Evolutionary conservation across 2,888 invertebrate genomes (phyloP), one percentile per base, ranked within the genome.

Genomic region (Drosophila aldrichi): DNA sequence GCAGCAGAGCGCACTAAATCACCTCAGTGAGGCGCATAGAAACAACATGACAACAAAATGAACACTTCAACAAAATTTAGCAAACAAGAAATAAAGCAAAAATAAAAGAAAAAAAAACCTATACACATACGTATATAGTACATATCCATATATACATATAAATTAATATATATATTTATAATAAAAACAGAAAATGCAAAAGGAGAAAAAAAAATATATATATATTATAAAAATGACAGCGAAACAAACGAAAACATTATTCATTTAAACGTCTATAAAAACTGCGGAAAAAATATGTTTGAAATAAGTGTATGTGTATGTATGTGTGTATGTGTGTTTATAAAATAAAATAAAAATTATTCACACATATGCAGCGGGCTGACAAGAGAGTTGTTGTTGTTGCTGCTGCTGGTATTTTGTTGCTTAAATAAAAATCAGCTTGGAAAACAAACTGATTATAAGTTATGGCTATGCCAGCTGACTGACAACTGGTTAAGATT

Each of bases 31-130:
- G 74, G 70, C 89, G 88, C 89, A 80, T 88, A 72, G 83, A 80
- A 86, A 90, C 86, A 88, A 88, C 89, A 79, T 90, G 90, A 88
- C 83, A 87, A 87, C 89, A 86, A 87, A 87, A 90, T 88, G 88
- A 90, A 73, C 87, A 80, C 80, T 86, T 85, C 88, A 85, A 81
- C 90, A 72, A 88, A 78, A 84, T 77, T 82, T 65, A 72, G 74
- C 74, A 64, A 63, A 25, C 80, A 79, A 76, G 70, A 85, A 85
- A 88, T 72, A 85, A 82, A 71, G 56, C 70, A 72, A 71, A 70
- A 65, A 51, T 48, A 29, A 8, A 29, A 8, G 41, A 52, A 41
- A 67, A 25, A 4, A 55, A 16, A 38, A 46, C 49, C 44, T 32
- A 32, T 2, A 10, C 10, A 10, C 10, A 3, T 32, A 10, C 10